Conservation (phyloP, 35 echinoderm and acorn worm species). For the Strongylocentrotus purpuratus region DNA sequence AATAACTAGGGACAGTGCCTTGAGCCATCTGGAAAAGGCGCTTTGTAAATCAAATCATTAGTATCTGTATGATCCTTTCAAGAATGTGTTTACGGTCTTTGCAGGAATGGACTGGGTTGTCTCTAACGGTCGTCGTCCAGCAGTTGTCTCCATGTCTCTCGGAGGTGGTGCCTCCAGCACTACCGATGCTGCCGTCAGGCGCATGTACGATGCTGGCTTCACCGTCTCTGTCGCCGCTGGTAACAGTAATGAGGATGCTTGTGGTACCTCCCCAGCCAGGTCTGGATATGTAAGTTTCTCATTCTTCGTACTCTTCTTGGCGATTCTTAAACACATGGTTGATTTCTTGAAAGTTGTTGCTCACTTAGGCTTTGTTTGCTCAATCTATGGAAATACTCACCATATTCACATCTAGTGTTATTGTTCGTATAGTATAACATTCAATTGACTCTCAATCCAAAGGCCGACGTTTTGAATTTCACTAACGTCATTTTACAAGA, state of each 20-base stretch:
- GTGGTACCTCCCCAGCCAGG: conserved; percentile 75
- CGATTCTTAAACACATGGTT: neutral
- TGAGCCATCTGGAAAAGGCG: too few relatives aligned
- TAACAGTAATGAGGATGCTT: conserved; percentile 78
- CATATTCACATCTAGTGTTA: too few relatives aligned
- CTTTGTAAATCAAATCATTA: too few relatives aligned
- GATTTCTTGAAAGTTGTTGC: neutral
- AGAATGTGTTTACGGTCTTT: neutral
- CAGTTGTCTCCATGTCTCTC: conserved; percentile 83
- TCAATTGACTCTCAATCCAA: too few relatives aligned
- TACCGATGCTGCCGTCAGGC: conserved; percentile 65
- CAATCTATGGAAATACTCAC: too few relatives aligned
- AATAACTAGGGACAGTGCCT: too few relatives aligned
- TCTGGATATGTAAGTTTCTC: conserved; percentile 55
- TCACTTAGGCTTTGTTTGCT: too few relatives aligned
- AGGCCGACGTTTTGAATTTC: too few relatives aligned
- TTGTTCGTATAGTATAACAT: too few relatives aligned
- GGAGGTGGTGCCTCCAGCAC: conserved; percentile 73
- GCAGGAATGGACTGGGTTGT: conserved; percentile 78
- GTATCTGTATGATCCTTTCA: neutral
- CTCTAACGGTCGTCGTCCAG: conserved; percentile 53
- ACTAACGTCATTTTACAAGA: too few relatives aligned
- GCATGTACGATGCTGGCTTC: conserved; percentile 69
- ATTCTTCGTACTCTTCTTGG: neutral
- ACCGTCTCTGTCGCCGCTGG: conserved; percentile 79